A percentile compares a stretch with the other conserved stretches of the same genome.
phyloP scores from a whole-genome alignment of 2,797 vertebrate genomes.

The Helostoma temminkii region DNA sequence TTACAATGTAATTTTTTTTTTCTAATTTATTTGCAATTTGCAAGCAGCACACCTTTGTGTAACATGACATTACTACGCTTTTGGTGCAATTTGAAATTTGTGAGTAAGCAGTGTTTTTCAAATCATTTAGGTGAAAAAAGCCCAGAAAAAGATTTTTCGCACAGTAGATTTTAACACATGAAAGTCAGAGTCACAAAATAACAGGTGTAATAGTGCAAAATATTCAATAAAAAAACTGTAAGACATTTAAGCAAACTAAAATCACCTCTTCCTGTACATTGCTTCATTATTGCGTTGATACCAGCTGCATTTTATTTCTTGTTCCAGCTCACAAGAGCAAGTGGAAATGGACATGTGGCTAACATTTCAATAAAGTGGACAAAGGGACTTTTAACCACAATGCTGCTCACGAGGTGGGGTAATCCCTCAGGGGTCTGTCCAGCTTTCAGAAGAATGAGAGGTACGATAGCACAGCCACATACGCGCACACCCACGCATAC shows the following conservation, averaged over 20 bases:
- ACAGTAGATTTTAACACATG: too few species aligned
- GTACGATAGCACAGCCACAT: slow-evolving; percentile 28
- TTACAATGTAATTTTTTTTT: too few species aligned
- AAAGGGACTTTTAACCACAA: slow-evolving; percentile 51
- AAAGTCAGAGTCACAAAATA: too few species aligned
- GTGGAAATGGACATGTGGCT: slow-evolving; percentile 21
- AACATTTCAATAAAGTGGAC: slow-evolving; percentile 39
- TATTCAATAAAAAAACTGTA: background rate
- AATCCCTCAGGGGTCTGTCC: slow-evolving; percentile 55
- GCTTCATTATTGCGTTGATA: background rate
- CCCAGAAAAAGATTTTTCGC: background rate
- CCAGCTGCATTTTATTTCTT: background rate
- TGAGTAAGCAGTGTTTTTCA: background rate
- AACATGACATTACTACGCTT: background rate
- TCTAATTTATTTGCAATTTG: background rate
- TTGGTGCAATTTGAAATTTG: background rate
- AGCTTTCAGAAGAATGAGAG: slow-evolving; percentile 56
- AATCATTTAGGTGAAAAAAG: background rate
- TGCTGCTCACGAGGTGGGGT: slow-evolving; percentile 53
- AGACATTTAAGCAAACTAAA: background rate
- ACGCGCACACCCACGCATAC: slow-evolving; percentile 16
- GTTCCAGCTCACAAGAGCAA: background rate
- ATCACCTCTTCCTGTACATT: background rate
- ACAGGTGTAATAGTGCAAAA: background rate
- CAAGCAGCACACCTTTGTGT: background rate